A percentile compares a stretch with the other conserved stretches of the same genome.
phyloP scores from a whole-genome alignment of 2,113 vertebrate species.

The Dicaeum eximium region DNA sequence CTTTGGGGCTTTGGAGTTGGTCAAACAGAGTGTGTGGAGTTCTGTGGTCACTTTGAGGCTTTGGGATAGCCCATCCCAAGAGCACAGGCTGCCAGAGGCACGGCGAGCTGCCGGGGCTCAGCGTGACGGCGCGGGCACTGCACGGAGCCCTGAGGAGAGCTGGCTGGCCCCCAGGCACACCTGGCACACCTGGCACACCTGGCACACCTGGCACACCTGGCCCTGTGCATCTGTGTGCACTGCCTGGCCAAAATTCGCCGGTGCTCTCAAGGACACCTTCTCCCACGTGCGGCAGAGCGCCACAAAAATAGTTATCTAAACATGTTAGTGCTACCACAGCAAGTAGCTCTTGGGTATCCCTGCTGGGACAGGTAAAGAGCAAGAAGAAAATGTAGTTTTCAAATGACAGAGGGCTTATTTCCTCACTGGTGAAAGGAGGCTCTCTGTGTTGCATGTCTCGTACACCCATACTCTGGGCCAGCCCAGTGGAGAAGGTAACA shows the following conservation, averaged over 20 bases:
- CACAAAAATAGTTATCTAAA: not conserved
- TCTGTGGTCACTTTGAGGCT: not conserved
- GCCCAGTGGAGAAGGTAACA: not conserved
- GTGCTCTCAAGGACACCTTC: conserved; percentile 9
- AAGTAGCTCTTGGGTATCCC: not conserved
- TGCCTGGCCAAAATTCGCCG: not conserved
- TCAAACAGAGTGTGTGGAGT: rapidly evolving
- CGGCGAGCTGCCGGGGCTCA: not conserved
- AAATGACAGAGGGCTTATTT: not conserved
- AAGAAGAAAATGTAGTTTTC: not conserved
- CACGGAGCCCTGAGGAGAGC: not conserved
- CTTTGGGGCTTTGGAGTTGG: not conserved
- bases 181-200: too few relatives aligned
- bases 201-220: conserved; percentile 9
- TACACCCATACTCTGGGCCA: not conserved
- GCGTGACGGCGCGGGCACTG: rapidly evolving
- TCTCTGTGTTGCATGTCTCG: not conserved
- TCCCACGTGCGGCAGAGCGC: rapidly evolving
- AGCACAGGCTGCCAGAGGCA: not conserved
- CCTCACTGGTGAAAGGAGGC: not conserved
- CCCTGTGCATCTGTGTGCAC: not conserved
- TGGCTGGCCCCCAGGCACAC: not conserved
- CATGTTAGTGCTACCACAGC: not conserved
- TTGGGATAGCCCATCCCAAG: rapidly evolving
- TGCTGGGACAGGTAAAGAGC: not conserved